Conservation (phyloP, 2,113 vertebrate genomes). For the Hepsetus odoe region DNA sequence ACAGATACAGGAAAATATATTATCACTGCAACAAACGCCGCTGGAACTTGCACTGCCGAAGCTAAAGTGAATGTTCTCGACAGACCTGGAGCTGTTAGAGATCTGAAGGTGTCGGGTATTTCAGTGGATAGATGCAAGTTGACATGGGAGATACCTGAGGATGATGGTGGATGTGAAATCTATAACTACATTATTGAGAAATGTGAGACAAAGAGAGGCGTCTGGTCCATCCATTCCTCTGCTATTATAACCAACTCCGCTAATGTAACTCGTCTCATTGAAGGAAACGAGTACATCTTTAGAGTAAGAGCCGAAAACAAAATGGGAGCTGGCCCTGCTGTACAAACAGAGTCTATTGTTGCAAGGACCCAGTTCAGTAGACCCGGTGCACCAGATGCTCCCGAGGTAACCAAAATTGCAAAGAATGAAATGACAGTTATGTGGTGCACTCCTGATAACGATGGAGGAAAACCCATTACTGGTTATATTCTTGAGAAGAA, state of each 20-base stretch:
- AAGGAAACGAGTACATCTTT: slow-evolving; percentile 97
- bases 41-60: slow-evolving; percentile 85
- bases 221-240: slow-evolving; percentile 93
- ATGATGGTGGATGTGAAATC: slow-evolving; percentile 97
- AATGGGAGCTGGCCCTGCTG: slow-evolving; percentile 95
- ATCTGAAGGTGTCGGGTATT: slow-evolving; percentile 87
- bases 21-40: slow-evolving; percentile 87
- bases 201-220: slow-evolving; percentile 94
- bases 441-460: slow-evolving; percentile 91
- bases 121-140: slow-evolving; percentile 90
- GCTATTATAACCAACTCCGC: slow-evolving; percentile 84
- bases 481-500: slow-evolving; percentile 95
- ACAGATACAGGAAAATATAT: slow-evolving; percentile 91
- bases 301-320: slow-evolving; percentile 97
- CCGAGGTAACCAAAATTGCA: slow-evolving; percentile 88
- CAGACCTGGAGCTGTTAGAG: slow-evolving; percentile 88
- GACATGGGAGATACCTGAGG: slow-evolving; percentile 91
- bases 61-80: slow-evolving; percentile 92
- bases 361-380: slow-evolving; percentile 91
- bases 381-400: slow-evolving; percentile 88
- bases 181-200: slow-evolving; percentile 98
- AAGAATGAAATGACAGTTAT: slow-evolving; percentile 95
- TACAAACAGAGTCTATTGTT: slow-evolving; percentile 87
- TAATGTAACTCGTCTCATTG: slow-evolving; percentile 90
- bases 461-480: slow-evolving; percentile 93